Conservation (phyloP, 2,888 invertebrate genomes). For the Dasypogon diadema region DNA sequence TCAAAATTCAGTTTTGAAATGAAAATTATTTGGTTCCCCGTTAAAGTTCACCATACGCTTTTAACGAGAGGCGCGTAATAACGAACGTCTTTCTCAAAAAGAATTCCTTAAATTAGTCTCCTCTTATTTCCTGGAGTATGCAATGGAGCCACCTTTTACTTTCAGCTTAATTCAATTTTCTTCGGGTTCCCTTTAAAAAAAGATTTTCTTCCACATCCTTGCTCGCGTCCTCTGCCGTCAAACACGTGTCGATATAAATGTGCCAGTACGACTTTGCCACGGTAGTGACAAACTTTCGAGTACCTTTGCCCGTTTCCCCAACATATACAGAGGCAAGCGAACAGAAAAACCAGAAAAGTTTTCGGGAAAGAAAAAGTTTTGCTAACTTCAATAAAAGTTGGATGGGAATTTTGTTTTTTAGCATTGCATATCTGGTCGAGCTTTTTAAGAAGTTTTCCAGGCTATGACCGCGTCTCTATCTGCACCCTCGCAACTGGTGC, state of each 20-base stretch:
- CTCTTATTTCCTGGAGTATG: slow-evolving; percentile 13
- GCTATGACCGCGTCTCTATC: slow-evolving; percentile 29
- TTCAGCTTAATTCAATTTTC: slow-evolving; percentile 21
- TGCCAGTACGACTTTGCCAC: slow-evolving; percentile 29
- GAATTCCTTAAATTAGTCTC: slow-evolving; percentile 37
- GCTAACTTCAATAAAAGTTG: slow-evolving; percentile 36
- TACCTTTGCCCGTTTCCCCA: slow-evolving; percentile 15
- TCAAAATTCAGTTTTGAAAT: no score
- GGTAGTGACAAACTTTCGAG: slow-evolving; percentile 43
- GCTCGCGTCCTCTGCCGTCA: neutral
- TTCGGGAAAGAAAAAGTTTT: slow-evolving; percentile 42
- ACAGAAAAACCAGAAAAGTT: slow-evolving; percentile 42
- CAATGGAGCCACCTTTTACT: slow-evolving; percentile 24
- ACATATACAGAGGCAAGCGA: slow-evolving; percentile 23
- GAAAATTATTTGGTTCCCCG: no score
- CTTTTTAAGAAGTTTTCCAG: slow-evolving; percentile 41
- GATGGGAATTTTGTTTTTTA: slow-evolving; percentile 46
- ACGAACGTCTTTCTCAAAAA: neutral
- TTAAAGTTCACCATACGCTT: no score
- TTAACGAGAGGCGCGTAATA: no score
- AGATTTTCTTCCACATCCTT: neutral
- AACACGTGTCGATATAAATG: slow-evolving; percentile 48
- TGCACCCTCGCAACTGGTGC: neutral
- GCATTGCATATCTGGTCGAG: slow-evolving; percentile 35
- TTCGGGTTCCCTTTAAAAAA: slow-evolving; percentile 18